Evolutionary conservation across 2,797 vertebrate genomes (phyloP), one percentile per base, ranked within the genome.

Genomic region (Hapalemur alaotrensis): DNA sequence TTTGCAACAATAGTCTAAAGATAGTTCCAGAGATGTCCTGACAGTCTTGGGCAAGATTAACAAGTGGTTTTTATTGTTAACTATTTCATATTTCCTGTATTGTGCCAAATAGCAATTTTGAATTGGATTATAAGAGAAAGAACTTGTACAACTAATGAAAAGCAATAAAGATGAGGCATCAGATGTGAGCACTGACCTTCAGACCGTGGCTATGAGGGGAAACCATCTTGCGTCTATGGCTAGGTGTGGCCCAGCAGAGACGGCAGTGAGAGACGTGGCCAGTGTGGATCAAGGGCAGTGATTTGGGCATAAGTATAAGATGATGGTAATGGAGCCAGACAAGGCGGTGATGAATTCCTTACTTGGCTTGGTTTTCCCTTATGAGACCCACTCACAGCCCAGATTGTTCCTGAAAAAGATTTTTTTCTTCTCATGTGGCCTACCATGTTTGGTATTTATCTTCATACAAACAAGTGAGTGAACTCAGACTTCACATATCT

Each of bases 31-130:
- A 70, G 46, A 41, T 46, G 41, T 78, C 87, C 41, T 92, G 72
- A 89, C 48, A 48, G 54, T 41, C 61, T 92, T 50, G 61, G 85
- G 17, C 14, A 91, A 78, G 35, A 81, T 80, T 69, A 89, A 87
- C 80, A 50, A 79, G 25, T 38, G n/a, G 57, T 81, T 89, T 84
- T 91, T 96, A 67, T 75, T 69, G n/a, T 52, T 92, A 54, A 57
- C 75, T 95, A 18, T 80, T 97, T 93, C 91, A 17, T 15, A 30
- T 87, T 92, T 89, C 35, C 88, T 54, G 2, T 35, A 23, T 63
- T 7, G 5, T 11, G 14, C 91, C 61, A 89, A 69, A 89, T 48
- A 70, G 30, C 57, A 72, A 38, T 89, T 93, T 48, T 89, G 67
- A 78, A 81, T 78, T 76, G 46, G 10, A 76, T 91, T 72, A 32